A percentile compares a stretch with the other conserved stretches of the same genome.
phyloP scores from a whole-genome alignment of 1,140 invertebrate species.

The Psilanteris sp. region DNA sequence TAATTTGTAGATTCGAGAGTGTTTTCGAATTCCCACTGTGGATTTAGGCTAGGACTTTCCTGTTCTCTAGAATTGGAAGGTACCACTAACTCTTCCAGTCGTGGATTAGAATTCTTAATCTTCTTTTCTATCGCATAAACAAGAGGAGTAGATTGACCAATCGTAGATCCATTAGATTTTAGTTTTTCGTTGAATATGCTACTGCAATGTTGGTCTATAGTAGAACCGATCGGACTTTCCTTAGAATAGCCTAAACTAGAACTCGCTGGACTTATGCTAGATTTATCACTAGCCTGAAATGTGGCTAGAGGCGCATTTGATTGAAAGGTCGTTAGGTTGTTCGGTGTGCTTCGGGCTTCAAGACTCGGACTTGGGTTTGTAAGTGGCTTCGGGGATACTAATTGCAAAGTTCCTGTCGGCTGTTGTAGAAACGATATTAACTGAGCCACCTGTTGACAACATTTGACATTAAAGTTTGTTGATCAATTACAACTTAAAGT shows the following conservation, averaged over 20 bases:
- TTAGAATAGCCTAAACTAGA: conserved; percentile 76
- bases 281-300: conserved; percentile 77
- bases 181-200: conserved; percentile 72
- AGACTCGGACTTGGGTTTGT: conserved; percentile 61
- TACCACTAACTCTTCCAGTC: conserved; percentile 75
- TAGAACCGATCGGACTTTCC: conserved; percentile 72
- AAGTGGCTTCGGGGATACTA: conserved; percentile 63
- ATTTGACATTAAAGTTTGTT: background rate
- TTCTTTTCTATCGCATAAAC: conserved; percentile 71
- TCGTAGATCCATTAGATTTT: conserved; percentile 71
- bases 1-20: conserved; percentile 75
- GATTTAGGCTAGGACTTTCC: conserved; percentile 69
- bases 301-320: conserved; percentile 73
- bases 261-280: conserved; percentile 75
- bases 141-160: conserved; percentile 74
- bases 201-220: conserved; percentile 71
- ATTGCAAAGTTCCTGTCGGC: conserved; percentile 70
- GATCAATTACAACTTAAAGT: background rate
- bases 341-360: conserved; percentile 71
- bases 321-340: conserved; percentile 77
- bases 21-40: conserved; percentile 80
- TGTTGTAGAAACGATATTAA: conserved; percentile 84
- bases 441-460: conserved; percentile 79
- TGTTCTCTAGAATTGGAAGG: conserved; percentile 57
- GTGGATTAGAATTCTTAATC: conserved; percentile 41